Conservation (phyloP, 1,140 invertebrate species). For the Mesaphorura yosii region DNA sequence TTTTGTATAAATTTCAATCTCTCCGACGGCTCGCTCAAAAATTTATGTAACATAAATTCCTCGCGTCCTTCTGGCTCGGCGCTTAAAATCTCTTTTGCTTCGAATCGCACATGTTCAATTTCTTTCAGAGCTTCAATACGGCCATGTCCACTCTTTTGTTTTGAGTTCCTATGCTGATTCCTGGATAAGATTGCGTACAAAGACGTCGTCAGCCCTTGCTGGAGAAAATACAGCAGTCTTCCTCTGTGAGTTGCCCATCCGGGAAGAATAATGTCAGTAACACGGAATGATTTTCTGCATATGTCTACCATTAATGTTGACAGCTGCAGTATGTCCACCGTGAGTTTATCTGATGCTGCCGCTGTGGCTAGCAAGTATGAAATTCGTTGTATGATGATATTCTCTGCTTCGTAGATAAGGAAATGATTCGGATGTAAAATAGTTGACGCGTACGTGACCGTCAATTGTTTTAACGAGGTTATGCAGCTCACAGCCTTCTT, state of each 20-base stretch:
- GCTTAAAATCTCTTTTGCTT: slow-evolving; percentile 2
- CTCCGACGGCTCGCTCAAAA: neutral
- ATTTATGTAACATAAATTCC: slow-evolving; percentile 2
- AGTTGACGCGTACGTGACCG: slow-evolving; percentile 5
- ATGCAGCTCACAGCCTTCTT: neutral
- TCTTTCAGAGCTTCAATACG: slow-evolving; percentile 2
- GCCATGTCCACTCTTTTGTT: neutral
- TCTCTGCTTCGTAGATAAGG: slow-evolving; percentile 3
- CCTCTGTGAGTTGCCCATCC: slow-evolving; percentile 1
- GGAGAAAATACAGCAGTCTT: slow-evolving; percentile 13
- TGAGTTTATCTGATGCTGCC: neutral
- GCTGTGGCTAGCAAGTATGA: neutral
- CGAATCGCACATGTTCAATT: neutral
- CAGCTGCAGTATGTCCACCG: neutral
- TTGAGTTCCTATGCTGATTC: neutral
- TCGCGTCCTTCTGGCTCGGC: slow-evolving; percentile 13
- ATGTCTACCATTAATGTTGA: neutral
- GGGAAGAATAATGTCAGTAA: neutral
- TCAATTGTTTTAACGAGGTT: slow-evolving; percentile 9
- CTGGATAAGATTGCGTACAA: neutral
- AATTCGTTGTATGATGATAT: slow-evolving; percentile 10
- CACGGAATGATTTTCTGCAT: neutral
- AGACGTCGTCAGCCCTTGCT: slow-evolving; percentile 7
- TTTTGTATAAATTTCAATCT: neutral
- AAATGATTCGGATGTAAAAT: slow-evolving; percentile 20